These are phyloP conservation scores for Adrianichthys oophorus DNA, from an alignment of 2,797 vertebrate genomes.

Conservation along the genomic window DNA sequence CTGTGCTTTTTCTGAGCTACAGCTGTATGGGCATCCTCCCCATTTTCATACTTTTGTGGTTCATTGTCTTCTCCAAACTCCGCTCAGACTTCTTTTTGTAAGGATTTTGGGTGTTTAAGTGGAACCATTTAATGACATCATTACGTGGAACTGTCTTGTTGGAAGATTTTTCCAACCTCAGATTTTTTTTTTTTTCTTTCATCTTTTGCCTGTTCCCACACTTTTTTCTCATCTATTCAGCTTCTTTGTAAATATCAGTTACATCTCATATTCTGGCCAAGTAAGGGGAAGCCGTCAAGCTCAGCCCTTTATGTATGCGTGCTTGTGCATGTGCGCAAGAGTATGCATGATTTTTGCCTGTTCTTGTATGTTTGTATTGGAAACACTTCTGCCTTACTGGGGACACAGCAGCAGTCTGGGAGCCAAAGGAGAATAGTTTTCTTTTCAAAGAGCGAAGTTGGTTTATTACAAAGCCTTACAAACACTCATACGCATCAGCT, in stretches of 20 bases:
- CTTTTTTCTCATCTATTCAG: slow-evolving; percentile 10
- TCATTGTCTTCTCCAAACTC: too few species aligned
- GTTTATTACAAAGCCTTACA: slow-evolving; percentile 70
- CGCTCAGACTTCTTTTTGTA: too few species aligned
- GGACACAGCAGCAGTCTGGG: slow-evolving; percentile 72
- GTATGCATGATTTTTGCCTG: slow-evolving; percentile 63
- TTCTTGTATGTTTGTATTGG: slow-evolving; percentile 63
- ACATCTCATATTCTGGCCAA: slow-evolving; percentile 67
- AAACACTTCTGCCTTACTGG: slow-evolving; percentile 78
- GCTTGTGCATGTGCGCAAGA: slow-evolving; percentile 55
- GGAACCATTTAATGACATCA: too few species aligned
- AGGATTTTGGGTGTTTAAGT: too few species aligned
- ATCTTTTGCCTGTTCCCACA: slow-evolving; percentile 46
- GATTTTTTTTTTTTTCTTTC: too few species aligned
- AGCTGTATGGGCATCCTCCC: slow-evolving; percentile 44
- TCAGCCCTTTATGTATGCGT: slow-evolving; percentile 67
- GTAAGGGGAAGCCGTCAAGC: slow-evolving; percentile 55
- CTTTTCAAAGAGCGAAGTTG: slow-evolving; percentile 19
- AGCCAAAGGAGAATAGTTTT: slow-evolving; percentile 67
- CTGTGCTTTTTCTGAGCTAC: slow-evolving; percentile 63
- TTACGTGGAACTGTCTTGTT: too few species aligned
- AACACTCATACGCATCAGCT: slow-evolving; percentile 53
- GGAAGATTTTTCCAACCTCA: too few species aligned
- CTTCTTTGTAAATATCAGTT: slow-evolving; percentile 41
- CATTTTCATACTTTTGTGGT: slow-evolving; percentile 20